These are phyloP conservation scores for Tangachromis dhanisi DNA, from an alignment of 2,113 vertebrate species.

Conservation along the genomic window DNA sequence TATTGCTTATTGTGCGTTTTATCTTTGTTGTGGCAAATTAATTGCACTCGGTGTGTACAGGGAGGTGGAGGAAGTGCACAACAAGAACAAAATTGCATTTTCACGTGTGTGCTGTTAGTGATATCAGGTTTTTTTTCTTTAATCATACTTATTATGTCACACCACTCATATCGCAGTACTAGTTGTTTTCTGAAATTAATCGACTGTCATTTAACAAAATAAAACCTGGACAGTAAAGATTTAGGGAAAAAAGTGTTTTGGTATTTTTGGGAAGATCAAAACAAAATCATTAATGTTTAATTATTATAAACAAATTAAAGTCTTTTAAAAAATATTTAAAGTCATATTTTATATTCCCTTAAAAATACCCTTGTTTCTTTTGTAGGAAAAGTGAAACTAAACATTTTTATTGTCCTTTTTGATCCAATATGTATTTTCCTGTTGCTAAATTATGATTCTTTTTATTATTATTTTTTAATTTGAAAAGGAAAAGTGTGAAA, in stretches of 20 bases:
- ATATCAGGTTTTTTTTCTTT: neutral
- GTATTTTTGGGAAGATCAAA: neutral
- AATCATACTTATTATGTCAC: neutral
- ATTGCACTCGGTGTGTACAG: neutral
- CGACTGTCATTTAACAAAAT: neutral
- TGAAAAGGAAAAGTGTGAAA: neutral
- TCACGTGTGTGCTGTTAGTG: neutral
- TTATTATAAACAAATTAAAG: neutral
- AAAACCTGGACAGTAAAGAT: neutral
- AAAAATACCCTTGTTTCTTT: neutral
- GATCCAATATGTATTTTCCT: neutral
- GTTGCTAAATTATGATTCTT: neutral
- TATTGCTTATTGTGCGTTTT: neutral
- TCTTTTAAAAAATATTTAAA: neutral
- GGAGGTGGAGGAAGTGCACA: neutral
- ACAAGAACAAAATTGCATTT: neutral
- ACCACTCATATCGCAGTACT: neutral
- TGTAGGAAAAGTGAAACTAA: neutral
- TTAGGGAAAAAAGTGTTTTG: fast-evolving
- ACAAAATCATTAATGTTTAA: neutral
- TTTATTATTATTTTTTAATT: fast-evolving
- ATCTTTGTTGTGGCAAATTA: neutral
- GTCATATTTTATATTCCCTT: neutral
- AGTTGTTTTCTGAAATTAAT: neutral
- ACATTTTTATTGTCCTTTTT: neutral